Conservation (phyloP, 2,113 vertebrate genomes). For the Fulmarus glacialis region DNA sequence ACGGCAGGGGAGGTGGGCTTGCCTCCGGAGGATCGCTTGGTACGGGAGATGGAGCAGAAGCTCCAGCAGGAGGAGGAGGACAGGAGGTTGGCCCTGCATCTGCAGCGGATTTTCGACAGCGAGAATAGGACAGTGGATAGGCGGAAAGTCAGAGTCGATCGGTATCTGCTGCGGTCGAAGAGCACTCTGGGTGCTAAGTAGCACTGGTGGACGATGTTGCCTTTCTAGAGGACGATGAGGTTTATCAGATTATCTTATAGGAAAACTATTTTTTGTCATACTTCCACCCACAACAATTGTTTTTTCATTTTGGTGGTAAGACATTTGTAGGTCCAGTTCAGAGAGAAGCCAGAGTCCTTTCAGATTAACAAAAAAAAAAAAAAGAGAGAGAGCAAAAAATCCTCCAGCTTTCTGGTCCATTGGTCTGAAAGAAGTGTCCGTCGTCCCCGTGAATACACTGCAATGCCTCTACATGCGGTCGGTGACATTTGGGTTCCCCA, state of each 20-base stretch:
- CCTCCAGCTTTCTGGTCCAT: not conserved
- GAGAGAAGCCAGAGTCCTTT: slow-evolving; percentile 46
- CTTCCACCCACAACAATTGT: not conserved
- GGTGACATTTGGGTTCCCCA: not conserved
- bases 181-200: slow-evolving; percentile 78
- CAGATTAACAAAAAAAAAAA: not conserved
- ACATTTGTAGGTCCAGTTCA: slow-evolving; percentile 25
- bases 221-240: slow-evolving; percentile 18
- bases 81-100: slow-evolving; percentile 83
- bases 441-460: not conserved
- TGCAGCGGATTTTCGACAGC: slow-evolving; percentile 86
- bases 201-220: slow-evolving; percentile 7
- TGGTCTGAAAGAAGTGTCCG: not conserved
- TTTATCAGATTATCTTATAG: slow-evolving; percentile 18
- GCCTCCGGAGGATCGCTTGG: not conserved
- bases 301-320: slow-evolving; percentile 22
- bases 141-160: slow-evolving; percentile 76
- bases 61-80: slow-evolving; percentile 84
- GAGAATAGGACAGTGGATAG: slow-evolving; percentile 79
- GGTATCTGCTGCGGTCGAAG: slow-evolving; percentile 90
- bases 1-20: slow-evolving; percentile 32
- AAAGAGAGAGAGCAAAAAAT: not conserved
- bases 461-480: not conserved
- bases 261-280: slow-evolving; percentile 41
- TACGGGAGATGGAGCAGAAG: slow-evolving; percentile 69